These are phyloP conservation scores for Drosophila formosana DNA, from an alignment of 2,888 invertebrate species.

Conservation along the genomic window DNA sequence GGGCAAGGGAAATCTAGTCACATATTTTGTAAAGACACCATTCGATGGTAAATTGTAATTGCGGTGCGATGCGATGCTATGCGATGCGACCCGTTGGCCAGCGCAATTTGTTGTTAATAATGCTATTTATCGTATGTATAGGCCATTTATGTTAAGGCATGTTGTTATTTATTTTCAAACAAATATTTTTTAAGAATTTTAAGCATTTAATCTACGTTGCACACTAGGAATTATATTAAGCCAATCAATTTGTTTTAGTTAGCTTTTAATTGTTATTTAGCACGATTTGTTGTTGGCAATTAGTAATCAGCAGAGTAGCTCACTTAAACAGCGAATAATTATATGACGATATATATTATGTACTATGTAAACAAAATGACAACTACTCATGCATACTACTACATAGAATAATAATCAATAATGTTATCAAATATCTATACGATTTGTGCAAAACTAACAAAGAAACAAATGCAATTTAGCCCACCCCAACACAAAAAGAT, in stretches of 20 bases:
- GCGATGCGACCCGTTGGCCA: slow-evolving; percentile 40
- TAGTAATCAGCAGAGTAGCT: slow-evolving; percentile 30
- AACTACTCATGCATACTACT: slow-evolving; percentile 33
- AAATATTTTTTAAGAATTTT: slow-evolving; percentile 44
- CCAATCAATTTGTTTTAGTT: slow-evolving; percentile 45
- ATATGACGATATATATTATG: slow-evolving; percentile 20
- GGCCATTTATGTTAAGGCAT: slow-evolving; percentile 48
- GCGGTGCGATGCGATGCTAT: slow-evolving; percentile 2
- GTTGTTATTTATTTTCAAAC: slow-evolving; percentile 70
- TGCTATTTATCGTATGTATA: slow-evolving; percentile 40
- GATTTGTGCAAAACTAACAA: slow-evolving; percentile 23
- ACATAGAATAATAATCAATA: background rate
- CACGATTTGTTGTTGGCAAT: slow-evolving; percentile 52
- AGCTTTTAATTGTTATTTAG: slow-evolving; percentile 57
- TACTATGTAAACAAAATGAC: slow-evolving; percentile 5
- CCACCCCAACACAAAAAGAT: slow-evolving; percentile 46
- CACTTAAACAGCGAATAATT: slow-evolving; percentile 73
- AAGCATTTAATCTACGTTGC: slow-evolving; percentile 71
- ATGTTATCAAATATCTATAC: slow-evolving; percentile 15
- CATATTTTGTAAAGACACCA: slow-evolving; percentile 95
- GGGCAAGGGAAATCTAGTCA: slow-evolving; percentile 95
- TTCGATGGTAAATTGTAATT: slow-evolving; percentile 88
- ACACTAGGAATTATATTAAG: slow-evolving; percentile 44
- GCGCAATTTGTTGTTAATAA: slow-evolving; percentile 51
- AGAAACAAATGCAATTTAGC: slow-evolving; percentile 61